Evolutionary conservation across 1,140 invertebrate genomes (phyloP).

Genomic region (Drosophila sulfurigaster): DNA sequence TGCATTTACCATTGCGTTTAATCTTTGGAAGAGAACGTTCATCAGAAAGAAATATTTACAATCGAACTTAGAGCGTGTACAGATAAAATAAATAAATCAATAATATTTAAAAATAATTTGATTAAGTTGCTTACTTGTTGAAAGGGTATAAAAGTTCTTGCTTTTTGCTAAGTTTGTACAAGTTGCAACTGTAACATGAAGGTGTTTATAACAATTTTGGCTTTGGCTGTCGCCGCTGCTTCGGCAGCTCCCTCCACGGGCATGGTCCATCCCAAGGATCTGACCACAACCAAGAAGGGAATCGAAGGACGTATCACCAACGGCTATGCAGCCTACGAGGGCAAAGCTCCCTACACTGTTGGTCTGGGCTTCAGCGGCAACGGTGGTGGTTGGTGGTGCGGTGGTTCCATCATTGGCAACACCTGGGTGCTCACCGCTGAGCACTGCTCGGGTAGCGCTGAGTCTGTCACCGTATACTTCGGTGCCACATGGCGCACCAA

Average conservation of each 20-base stretch:
- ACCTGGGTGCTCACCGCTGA: constrained; percentile 85
- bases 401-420: constrained; percentile 87
- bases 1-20: background rate
- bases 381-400: constrained; percentile 85
- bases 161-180: background rate
- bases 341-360: constrained; percentile 86
- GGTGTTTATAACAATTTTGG: constrained; percentile 41
- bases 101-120: constrained; percentile 11
- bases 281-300: constrained; percentile 4
- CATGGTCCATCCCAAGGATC: constrained; percentile 45
- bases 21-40: background rate
- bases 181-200: constrained; percentile 47
- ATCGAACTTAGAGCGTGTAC: background rate
- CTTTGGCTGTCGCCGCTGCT: constrained; percentile 40
- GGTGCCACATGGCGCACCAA: constrained; percentile 64
- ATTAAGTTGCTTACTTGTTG: background rate
- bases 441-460: constrained; percentile 61
- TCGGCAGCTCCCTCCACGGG: constrained; percentile 25
- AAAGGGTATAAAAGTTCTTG: constrained; percentile 9
- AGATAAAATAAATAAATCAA: constrained; percentile 14
- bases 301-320: constrained; percentile 68
- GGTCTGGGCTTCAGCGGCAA: constrained; percentile 82
- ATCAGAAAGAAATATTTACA: constrained; percentile 9
- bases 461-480: constrained; percentile 49
- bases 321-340: constrained; percentile 62